Evolutionary conservation across 1,140 invertebrate genomes (phyloP).

Genomic region (Acyrthosiphon pisum): DNA sequence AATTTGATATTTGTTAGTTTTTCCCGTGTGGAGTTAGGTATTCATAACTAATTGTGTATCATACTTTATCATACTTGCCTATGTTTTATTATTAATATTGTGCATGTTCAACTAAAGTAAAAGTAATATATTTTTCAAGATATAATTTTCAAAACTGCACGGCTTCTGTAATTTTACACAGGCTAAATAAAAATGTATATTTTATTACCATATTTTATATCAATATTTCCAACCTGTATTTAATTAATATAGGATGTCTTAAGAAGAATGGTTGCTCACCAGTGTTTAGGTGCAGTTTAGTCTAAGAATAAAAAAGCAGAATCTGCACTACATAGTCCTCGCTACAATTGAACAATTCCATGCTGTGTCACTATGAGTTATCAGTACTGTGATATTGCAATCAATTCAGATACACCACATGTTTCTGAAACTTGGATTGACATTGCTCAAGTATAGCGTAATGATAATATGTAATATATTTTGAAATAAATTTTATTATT

Average conservation of each 20-base stretch:
- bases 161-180: too few species aligned
- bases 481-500: background rate
- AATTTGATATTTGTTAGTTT: too few species aligned
- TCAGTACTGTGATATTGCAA: conserved; percentile 86
- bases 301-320: conserved; percentile 82
- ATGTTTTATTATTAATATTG: too few species aligned
- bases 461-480: background rate
- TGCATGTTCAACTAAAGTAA: too few species aligned
- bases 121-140: too few species aligned
- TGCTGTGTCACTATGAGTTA: conserved; percentile 91
- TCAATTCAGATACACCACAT: conserved; percentile 79
- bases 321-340: conserved; percentile 86
- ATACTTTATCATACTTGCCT: too few species aligned
- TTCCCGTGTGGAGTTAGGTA: too few species aligned
- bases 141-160: too few species aligned
- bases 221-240: background rate
- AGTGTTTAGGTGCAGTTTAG: conserved; percentile 96
- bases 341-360: conserved; percentile 99
- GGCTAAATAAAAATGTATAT: background rate
- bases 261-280: conserved; percentile 91
- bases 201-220: background rate
- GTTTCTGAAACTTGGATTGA: conserved; percentile 96
- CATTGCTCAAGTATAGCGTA: conserved; percentile 79
- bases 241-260: conserved; percentile 79
- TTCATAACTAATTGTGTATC: too few species aligned